Evolutionary conservation across 2,113 vertebrate species (phyloP), one percentile per base, ranked within the genome.

Genomic region (Gnathonemus echidnorhynchus): DNA sequence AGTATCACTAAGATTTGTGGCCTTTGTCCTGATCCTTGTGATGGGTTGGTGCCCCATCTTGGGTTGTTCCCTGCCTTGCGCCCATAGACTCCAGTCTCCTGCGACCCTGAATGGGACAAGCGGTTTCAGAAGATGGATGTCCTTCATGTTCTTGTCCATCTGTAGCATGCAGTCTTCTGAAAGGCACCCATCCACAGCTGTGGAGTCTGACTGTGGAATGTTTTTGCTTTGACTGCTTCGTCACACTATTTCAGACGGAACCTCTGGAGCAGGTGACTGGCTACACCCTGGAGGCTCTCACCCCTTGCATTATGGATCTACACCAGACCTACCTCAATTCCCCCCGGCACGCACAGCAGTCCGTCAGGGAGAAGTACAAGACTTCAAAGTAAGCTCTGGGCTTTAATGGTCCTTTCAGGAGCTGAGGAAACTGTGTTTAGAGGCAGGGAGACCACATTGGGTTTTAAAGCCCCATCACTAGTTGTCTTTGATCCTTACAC

Each of bases 331-430:
- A 97, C 96, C 95, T 98, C 95, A 94, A 66, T 93, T 97, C 97
- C 74, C 85, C 97, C 50, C 96, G 96, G 90, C 99, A 99, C 17
- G 95, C 97, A 0, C 99, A 99, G 92, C 98, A 99, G 93, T 98
- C 98, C 8, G 96, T 99, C 91, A 94, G 95, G 85, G 99, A 99
- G 90, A 99, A 99, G 93, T 99, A 99, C 95, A 99, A 99, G 94
- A 94, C 93, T 39, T 56, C 95, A 0, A 99, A 98, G 99, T 99
- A 95, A 96, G 98, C 92, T 27, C 1, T 31, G n/a, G 9, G n/a
- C n/a, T 27, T 10, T 27, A 27, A 11, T 27, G n/a, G n/a, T 0
- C 24, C 62, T 27, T 11, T 66, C n/a, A 3, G 62, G 62, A 3
- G n/a, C n/a, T 27, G 58, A n/a, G 56, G 56, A 58, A n/a, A 0